Evolutionary conservation across 2,888 invertebrate species (phyloP), one percentile per base, ranked within the genome.

Genomic region (Nemotelus nigrinus): DNA sequence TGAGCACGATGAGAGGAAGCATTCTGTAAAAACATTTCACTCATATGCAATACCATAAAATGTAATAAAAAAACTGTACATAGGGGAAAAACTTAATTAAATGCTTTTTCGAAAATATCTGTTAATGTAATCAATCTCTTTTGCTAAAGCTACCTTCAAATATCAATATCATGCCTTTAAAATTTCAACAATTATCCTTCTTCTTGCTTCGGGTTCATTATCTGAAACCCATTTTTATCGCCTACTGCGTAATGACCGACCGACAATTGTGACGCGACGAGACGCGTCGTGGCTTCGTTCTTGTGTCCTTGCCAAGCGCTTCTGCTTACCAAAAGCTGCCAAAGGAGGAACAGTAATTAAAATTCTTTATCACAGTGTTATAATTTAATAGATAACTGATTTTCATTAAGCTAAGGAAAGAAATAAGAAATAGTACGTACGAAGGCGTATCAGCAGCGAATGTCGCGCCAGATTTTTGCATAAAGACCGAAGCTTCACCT

Each of bases 301-400:
- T 65, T 65, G 47, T 6, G 58, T 25, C 25, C 25, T 47, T 65
- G 25, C 70, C 55, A 55, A 60, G 2, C 45, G 78, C 48, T 58
- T 68, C 75, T 77, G 63, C 68, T 25, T 25, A 25, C 71, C 68
- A 68, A 44, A 53, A 3, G 53, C 76, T 60, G 48, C 48, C 72
- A 78, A 78, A 78, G 79, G 77, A 78, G 63, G 78, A 78, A 77
- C 77, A 79, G 79, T 79, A 79, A 79, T 79, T 79, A 79, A 79
- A 79, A 79, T 79, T 79, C 79, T 79, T 79, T 79, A 79, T 79
- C 79, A 75, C 78, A 77, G 77, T 78, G 79, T 79, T 79, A 79
- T 79, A 79, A 79, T 79, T 79, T 79, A 79, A 79, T 79, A 78
- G 79, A 79, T 79, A 79, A 78, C 79, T 78, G 79, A 79, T 79